These are phyloP conservation scores for Spilarctia lutea DNA, from an alignment of 2,888 invertebrate species.

Conservation along the genomic window DNA sequence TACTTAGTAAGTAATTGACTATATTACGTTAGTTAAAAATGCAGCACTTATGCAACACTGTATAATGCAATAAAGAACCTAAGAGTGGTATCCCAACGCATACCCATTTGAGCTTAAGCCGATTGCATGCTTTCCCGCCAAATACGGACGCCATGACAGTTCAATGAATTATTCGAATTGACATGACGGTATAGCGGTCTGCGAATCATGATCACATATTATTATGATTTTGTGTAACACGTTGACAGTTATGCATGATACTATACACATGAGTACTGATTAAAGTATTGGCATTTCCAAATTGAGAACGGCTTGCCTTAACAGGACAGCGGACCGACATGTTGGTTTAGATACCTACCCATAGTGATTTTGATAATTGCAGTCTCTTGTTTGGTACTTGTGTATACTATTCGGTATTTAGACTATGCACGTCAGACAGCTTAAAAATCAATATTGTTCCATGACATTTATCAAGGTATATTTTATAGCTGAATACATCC, in stretches of 20 bases:
- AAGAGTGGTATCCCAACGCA: conserved; percentile 69
- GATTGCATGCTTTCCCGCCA: conserved; percentile 84
- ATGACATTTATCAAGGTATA: neutral
- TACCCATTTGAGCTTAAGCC: conserved; percentile 81
- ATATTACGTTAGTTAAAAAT: conserved; percentile 63
- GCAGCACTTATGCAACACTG: conserved; percentile 64
- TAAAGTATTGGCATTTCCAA: conserved; percentile 73
- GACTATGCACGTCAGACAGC: neutral
- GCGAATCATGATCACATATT: conserved; percentile 66
- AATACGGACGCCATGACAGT: conserved; percentile 83
- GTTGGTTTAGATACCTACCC: conserved; percentile 36
- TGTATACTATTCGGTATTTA: neutral
- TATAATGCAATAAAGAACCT: conserved; percentile 80
- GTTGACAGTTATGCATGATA: conserved; percentile 43
- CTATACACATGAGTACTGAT: conserved; percentile 64
- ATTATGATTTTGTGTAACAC: conserved; percentile 62
- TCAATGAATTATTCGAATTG: conserved; percentile 83
- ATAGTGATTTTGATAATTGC: conserved; percentile 48
- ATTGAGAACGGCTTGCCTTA: conserved; percentile 62
- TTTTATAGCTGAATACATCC: neutral
- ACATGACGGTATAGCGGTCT: conserved; percentile 64
- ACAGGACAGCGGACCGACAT: conserved; percentile 46
- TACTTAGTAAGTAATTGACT: conserved; percentile 34
- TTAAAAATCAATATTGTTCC: neutral
- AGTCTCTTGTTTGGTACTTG: conserved; percentile 3